Evolutionary conservation across 2,888 invertebrate genomes (phyloP), one percentile per base, ranked within the genome.

Genomic region (Brachyptera risi): DNA sequence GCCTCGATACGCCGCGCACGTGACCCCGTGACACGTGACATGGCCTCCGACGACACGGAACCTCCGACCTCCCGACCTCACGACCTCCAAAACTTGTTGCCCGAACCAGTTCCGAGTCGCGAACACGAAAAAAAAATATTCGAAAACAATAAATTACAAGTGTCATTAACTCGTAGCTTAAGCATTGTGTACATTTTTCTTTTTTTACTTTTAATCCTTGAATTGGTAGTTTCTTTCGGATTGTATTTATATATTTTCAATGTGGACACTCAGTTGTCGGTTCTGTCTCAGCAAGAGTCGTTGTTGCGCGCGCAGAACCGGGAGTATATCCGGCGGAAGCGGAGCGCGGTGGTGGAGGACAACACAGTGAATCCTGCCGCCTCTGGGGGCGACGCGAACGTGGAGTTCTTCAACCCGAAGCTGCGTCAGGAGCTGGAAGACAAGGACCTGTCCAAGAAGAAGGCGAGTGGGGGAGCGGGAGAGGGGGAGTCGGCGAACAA

Each of bases 381-480:
- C 19, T 51, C 54, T 3, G 17, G 23, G 35, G 54, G 54, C 5
- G 80, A 80, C 7, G 79, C 80, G 0, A 80, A 83, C 66, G 85
- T 87, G n/a, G 88, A 88, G 69, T 88, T 88, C 74, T 87, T 88
- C 71, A 83, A 86, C 69, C 87, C 87, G 0, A 86, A 86, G 71
- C 80, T 85, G 74, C 78, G 83, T 62, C 75, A 81, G 2, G 83
- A 83, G 51, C 73, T 87, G 13, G 85, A 86, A 65, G 83, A 83
- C 62, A 85, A 84, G 67, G 87, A 86, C 66, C 64, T 42, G 23
- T 19, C 37, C 21, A 54, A 35, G 64, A 58, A 35, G 49, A 27
- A 64, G 63, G 31, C 47, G 23, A 57, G 57, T 7, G 80, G 81
- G 2, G 79, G 80, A 27, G 81, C 82, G 0, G 86, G 84, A 0